phyloP scores from a whole-genome alignment of 2,797 vertebrate species.

The Peromyscus aztecus region DNA sequence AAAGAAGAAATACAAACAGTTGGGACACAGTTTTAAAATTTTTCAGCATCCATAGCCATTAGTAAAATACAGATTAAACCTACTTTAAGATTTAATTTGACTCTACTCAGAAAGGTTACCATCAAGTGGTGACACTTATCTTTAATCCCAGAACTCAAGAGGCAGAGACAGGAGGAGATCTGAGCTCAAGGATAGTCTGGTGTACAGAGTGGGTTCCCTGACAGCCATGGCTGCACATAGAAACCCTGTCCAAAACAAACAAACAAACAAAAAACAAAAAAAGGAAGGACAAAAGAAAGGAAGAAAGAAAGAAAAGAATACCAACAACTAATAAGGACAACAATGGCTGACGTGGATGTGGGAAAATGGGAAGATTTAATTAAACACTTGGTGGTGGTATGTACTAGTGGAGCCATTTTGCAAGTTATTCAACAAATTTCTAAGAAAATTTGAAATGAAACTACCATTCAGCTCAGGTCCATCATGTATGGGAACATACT shows the following conservation, averaged over 20 bases:
- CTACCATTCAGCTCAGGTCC: neutral
- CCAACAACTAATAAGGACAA: neutral
- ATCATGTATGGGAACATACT: neutral
- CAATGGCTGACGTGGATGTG: neutral
- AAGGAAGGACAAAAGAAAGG: neutral
- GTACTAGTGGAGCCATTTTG: no score
- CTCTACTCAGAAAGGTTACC: neutral
- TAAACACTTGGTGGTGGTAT: neutral
- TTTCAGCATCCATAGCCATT: neutral
- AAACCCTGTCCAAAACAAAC: neutral
- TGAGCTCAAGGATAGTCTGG: neutral
- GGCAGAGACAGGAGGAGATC: neutral
- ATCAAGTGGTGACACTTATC: no score
- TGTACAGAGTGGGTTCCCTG: neutral
- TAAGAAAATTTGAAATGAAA: neutral
- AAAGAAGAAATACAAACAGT: neutral
- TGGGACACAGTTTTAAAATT: neutral
- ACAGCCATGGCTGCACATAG: no score
- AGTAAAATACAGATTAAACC: neutral
- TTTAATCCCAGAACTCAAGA: neutral
- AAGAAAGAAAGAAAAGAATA: neutral
- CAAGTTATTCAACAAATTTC: neutral
- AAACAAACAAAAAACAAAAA: neutral
- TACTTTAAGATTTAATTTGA: neutral
- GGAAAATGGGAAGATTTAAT: neutral